phyloP scores from a whole-genome alignment of 1,140 invertebrate species.

The Heliconius eleuchia region DNA sequence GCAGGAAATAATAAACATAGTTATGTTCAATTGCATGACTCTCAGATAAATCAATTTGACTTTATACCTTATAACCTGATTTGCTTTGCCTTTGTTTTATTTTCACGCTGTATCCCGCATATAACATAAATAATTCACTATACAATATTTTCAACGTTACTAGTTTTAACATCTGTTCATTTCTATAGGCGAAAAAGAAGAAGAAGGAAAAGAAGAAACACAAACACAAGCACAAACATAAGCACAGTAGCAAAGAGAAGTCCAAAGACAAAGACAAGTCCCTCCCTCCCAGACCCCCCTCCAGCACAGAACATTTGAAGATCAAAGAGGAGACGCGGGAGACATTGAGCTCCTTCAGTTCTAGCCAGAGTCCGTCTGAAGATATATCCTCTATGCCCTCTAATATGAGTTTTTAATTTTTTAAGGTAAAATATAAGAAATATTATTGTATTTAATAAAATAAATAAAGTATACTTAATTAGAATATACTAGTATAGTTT shows the following conservation, averaged over 20 bases:
- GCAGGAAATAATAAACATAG: no score
- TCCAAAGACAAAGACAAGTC: constrained; percentile 83
- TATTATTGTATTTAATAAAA: constrained; percentile 3
- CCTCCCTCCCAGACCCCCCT: constrained; percentile 52
- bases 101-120: no score
- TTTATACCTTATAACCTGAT: no score
- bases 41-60: no score
- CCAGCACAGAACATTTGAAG: constrained; percentile 69
- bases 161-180: background rate
- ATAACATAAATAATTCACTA: no score
- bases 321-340: constrained; percentile 82
- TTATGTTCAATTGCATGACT: no score
- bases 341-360: constrained; percentile 83
- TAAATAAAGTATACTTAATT: background rate
- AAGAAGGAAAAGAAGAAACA: constrained; percentile 93
- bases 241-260: constrained; percentile 88
- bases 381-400: constrained; percentile 65
- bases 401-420: constrained; percentile 67
- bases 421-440: constrained; percentile 24
- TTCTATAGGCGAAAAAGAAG: constrained; percentile 86
- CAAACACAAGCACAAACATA: constrained; percentile 90
- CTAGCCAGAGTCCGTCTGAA: constrained; percentile 77
- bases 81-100: no score
- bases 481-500: background rate
- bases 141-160: no score